Base-by-base conservation (phyloP, 1,140 invertebrate genomes). In the Trichoplusia ni region DNA sequence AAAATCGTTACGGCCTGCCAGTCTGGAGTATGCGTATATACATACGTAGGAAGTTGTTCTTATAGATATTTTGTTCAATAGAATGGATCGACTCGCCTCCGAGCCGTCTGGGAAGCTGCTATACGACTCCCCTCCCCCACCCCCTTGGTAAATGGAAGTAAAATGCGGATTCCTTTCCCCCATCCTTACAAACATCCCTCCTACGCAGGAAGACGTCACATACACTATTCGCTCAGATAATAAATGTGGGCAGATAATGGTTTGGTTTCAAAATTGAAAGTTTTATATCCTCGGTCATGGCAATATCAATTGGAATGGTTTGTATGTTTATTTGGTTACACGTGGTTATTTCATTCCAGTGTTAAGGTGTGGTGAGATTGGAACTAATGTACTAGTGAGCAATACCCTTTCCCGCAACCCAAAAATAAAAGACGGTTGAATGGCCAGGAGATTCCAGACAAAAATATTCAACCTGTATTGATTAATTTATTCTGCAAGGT, bases 101-200 rank as follows among this genome's bases (percentile, higher is more conserved):
- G 35, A 60, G 47, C 33, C 61, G 69, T 71, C 69, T 71, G 61
- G 60, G 49, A 64, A 65, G 64, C 46, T 60, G 47, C 46, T 37
- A 59, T 58, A 68, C 56, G 25, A 27, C 31, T 38, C 33, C 25
- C 47, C 11, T 23, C 23, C 56, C 49, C 60, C 46, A 42, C 59
- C 19, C 18, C 42, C 11, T 58, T 33, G 9, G 31, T 38, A 29
- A 64, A 40, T 56, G 53, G 51, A 54, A 31, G 27, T n/a, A 40
- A 46, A 47, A 53, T 14, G 51, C 16, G 31, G 58, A 64, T 64
- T 54, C 61, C 37, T 51, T 64, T 27, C 40, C 47, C 38, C 53
- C 27, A 14, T 54, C 8, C 19, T 51, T 53, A 29, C 9, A 29
- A 40, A 31, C n/a, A 14, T 16, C 18, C 35, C 38, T 33, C 38